Conservation (phyloP, 2,797 vertebrate species). For the Cyprinella venusta region DNA sequence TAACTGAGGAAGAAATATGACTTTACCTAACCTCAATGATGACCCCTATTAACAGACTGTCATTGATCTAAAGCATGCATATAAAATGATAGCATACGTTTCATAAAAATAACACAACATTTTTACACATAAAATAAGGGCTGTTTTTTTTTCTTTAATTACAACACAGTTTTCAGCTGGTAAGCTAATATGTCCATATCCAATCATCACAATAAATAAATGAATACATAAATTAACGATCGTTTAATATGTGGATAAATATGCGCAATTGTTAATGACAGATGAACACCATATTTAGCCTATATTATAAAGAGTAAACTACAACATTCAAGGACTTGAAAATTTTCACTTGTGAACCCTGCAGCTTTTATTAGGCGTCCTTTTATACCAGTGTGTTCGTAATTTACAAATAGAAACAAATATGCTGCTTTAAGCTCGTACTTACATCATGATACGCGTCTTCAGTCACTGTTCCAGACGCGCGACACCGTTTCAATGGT, state of each 20-base stretch:
- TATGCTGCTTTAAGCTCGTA: background rate
- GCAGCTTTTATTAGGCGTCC: background rate
- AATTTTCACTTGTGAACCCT: background rate
- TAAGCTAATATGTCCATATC: background rate
- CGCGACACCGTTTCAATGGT: background rate
- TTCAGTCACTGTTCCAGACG: slow-evolving; percentile 30
- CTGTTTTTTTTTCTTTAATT: background rate
- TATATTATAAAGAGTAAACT: background rate
- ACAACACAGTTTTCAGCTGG: background rate
- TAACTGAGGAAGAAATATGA: slow-evolving; percentile 28
- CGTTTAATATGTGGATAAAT: background rate
- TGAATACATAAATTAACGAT: background rate
- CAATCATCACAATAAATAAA: background rate
- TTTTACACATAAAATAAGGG: background rate
- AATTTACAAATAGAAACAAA: background rate
- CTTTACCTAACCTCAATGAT: background rate
- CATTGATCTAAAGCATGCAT: background rate
- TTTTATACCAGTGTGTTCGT: background rate
- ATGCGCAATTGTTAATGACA: slow-evolving; percentile 3
- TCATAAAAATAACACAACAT: background rate
- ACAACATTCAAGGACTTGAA: slow-evolving; percentile 11
- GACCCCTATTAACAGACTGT: background rate
- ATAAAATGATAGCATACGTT: too few species aligned
- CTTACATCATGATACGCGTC: slow-evolving; percentile 27
- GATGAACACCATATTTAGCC: background rate